phyloP scores from a whole-genome alignment of 2,888 invertebrate species.

The Chalcosyrphus nemorum region DNA sequence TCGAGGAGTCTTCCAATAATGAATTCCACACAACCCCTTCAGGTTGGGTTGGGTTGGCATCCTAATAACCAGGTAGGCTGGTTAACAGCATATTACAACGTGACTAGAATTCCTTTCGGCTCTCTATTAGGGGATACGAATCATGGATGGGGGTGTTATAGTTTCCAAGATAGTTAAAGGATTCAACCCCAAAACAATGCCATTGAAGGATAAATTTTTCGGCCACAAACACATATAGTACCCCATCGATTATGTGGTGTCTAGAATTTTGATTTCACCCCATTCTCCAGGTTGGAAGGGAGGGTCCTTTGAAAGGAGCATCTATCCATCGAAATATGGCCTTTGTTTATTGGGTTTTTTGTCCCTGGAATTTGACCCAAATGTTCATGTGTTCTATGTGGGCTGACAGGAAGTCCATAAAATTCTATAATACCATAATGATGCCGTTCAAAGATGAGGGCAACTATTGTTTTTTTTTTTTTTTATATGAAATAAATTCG shows the following conservation, averaged over 20 bases:
- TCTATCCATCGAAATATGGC: no score
- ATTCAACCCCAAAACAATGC: neutral
- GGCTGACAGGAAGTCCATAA: slow-evolving; percentile 2
- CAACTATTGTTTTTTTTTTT: no score
- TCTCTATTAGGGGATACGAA: neutral
- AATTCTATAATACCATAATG: slow-evolving; percentile 7
- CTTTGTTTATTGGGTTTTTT: no score
- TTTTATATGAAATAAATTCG: neutral
- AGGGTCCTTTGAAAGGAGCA: neutral
- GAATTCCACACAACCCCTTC: slow-evolving; percentile 21
- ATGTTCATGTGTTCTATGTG: neutral
- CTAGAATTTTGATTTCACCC: slow-evolving; percentile 18
- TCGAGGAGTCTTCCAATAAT: neutral
- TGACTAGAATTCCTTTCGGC: slow-evolving; percentile 23
- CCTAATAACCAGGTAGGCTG: slow-evolving; percentile 6
- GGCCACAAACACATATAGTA: neutral
- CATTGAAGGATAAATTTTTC: neutral
- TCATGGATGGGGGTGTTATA: neutral
- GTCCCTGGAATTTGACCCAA: slow-evolving; percentile 21
- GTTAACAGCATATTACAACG: slow-evolving; percentile 13
- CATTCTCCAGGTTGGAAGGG: neutral
- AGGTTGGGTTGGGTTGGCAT: neutral
- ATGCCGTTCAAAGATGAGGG: neutral
- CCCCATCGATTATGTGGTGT: slow-evolving; percentile 17
- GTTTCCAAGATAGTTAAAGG: neutral